Conservation (phyloP, 2,888 invertebrate genomes). For the Philereme vetulata region DNA sequence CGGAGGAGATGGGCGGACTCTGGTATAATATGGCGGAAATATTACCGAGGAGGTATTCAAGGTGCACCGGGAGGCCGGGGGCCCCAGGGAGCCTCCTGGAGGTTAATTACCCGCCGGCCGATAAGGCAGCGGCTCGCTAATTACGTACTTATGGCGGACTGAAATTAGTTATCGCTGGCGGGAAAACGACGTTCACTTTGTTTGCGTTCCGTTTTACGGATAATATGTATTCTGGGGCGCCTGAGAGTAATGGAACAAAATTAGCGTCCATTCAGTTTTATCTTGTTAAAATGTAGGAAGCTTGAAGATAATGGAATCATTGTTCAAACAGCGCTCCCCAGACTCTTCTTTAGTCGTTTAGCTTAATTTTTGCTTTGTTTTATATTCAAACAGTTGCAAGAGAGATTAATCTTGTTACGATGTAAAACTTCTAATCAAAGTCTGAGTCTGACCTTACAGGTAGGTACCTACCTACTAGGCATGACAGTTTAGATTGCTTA, state of each 20-base stretch:
- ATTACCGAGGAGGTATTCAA: conserved; percentile 81
- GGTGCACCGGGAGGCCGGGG: conserved; percentile 66
- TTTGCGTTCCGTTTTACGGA: conserved; percentile 82
- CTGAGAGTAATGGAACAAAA: conserved; percentile 80
- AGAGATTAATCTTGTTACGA: conserved; percentile 18
- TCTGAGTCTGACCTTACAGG: no score
- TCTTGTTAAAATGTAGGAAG: conserved; percentile 68
- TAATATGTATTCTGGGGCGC: conserved; percentile 76
- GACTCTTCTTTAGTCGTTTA: conserved; percentile 78
- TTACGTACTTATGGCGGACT: conserved; percentile 83
- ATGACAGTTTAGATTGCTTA: no score
- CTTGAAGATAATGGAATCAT: conserved; percentile 75
- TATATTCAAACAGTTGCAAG: conserved; percentile 49
- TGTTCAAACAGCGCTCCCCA: conserved; percentile 69
- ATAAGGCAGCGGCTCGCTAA: conserved; percentile 84
- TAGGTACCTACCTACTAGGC: no score
- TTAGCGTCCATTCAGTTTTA: conserved; percentile 78
- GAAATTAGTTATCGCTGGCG: conserved; percentile 83
- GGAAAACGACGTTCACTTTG: conserved; percentile 81
- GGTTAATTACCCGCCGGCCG: conserved; percentile 83
- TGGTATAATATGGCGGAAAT: conserved; percentile 82
- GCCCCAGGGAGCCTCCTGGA: conserved; percentile 58
- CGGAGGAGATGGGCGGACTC: conserved; percentile 80
- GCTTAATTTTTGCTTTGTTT: conserved; percentile 68
- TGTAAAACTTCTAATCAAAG: conserved; percentile 10